A percentile compares a stretch with the other conserved stretches of the same genome.
phyloP scores from a whole-genome alignment of 2,888 invertebrate species.

The Hypselothyrea guttata region DNA sequence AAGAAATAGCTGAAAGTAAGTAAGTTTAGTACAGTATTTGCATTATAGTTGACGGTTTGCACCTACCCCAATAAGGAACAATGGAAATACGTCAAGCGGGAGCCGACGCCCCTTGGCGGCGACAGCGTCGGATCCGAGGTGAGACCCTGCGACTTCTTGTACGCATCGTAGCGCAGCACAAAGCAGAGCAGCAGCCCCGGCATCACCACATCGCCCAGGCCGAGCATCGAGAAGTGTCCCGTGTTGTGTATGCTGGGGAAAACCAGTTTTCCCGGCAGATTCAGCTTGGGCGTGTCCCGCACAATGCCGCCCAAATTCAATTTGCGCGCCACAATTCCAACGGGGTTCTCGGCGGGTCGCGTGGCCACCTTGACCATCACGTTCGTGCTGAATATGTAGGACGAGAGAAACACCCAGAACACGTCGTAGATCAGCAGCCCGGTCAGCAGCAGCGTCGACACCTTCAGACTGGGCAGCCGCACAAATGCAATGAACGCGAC shows the following conservation, averaged over 20 bases:
- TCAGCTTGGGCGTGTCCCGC: conserved; percentile 96
- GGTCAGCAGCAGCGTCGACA: conserved; percentile 95
- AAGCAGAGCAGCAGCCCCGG: conserved; percentile 97
- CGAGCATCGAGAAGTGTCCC: conserved; percentile 98
- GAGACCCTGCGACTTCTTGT: conserved; percentile 90
- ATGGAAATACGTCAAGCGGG: conserved; percentile 96
- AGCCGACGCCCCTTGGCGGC: conserved; percentile 84
- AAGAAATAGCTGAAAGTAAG: conserved; percentile 89
- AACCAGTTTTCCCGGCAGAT: conserved; percentile 97
- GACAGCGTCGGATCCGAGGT: conserved; percentile 85
- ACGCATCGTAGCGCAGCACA: conserved; percentile 97
- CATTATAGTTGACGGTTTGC: neutral
- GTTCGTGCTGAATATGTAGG: conserved; percentile 98
- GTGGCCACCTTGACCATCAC: conserved; percentile 98
- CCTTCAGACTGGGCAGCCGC: conserved; percentile 96
- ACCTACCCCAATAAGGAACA: conserved; percentile 94
- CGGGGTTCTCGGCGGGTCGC: conserved; percentile 94
- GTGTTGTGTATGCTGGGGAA: conserved; percentile 98
- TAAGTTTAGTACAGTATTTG: neutral
- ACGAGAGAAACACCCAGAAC: conserved; percentile 99
- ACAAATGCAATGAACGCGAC: conserved; percentile 99
- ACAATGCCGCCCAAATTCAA: conserved; percentile 95
- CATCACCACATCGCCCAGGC: conserved; percentile 95
- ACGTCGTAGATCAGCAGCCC: conserved; percentile 97
- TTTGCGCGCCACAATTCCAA: conserved; percentile 95